Evolutionary conservation across 2,888 invertebrate species (phyloP), one percentile per base, ranked within the genome.

Genomic region (Ernsta delagoae): DNA sequence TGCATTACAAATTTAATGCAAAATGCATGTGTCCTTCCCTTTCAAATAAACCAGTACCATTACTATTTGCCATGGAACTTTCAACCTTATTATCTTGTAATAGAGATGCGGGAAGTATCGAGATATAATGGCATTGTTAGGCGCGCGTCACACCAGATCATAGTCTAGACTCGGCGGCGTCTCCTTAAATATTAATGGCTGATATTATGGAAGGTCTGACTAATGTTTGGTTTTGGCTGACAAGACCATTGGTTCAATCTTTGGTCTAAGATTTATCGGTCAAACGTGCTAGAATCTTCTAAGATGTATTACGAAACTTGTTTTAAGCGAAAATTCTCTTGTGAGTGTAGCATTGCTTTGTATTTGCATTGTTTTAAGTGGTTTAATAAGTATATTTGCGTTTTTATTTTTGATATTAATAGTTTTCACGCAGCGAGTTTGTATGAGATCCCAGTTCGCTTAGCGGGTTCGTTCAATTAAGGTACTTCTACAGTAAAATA

Each of bases 101-200:
- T 62, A 68, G 11, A 31, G 9, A 41, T 9, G 5, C 39, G 5
- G 1, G 7, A 5, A n/a, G 48, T 34, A 31, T 68, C 62, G 0
- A 12, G n/a, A 0, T 62, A 41, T 6, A 50, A 12, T 67, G 68
- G 62, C 50, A 41, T 5, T 62, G 62, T 68, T 57, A 69, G 53
- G 63, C 34, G 31, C 36, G 34, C 43, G 41, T 62, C 68, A 69
- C 45, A 69, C 63, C 59, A 39, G 69, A 69, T 69, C 69, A 64
- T 43, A 64, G 69, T 69, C 69, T 69, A 73, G 71, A 73, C 72
- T 67, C 67, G 68, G 66, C 71, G 70, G 72, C 72, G 70, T 71
- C 71, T 70, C 70, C 70, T 70, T 68, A 68, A 70, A 72, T 70
- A 72, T 68, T 65, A 66, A 64, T 69, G 50, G 60, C 59, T 69